Evolutionary conservation across 2,797 vertebrate genomes (phyloP).

Genomic region (Astyanax mexicanus): DNA sequence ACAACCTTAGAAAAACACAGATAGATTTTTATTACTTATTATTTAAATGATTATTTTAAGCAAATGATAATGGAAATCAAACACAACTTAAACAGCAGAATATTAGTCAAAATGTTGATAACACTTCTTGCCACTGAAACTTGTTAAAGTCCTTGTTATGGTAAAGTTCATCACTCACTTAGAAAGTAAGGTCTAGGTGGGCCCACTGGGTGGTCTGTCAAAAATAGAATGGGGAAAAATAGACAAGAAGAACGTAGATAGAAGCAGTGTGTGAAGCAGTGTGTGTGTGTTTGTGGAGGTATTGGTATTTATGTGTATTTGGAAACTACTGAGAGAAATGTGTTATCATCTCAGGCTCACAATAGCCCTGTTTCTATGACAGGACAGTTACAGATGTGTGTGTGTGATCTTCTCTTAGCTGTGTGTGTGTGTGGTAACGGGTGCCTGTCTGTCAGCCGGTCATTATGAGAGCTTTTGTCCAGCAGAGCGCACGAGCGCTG

Average conservation of each 20-base stretch:
- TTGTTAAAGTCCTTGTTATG: too few relatives aligned
- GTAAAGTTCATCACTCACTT: too few relatives aligned
- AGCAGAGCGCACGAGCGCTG: constrained; percentile 68
- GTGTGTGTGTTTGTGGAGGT: not conserved
- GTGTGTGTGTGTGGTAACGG: constrained; percentile 77
- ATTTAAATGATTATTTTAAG: too few relatives aligned
- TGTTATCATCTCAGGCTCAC: constrained; percentile 77
- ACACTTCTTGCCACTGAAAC: too few relatives aligned
- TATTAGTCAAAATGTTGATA: too few relatives aligned
- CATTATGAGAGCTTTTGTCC: constrained; percentile 71
- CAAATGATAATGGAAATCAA: too few relatives aligned
- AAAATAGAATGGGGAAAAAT: constrained; percentile 57
- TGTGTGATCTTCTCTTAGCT: constrained; percentile 73
- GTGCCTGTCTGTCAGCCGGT: constrained; percentile 71
- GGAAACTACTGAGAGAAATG: constrained; percentile 61
- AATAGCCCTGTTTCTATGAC: constrained; percentile 66
- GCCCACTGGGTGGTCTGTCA: too few relatives aligned
- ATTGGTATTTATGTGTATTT: not conserved
- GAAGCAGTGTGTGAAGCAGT: not conserved
- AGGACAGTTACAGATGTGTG: constrained; percentile 77
- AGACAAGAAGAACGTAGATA: constrained; percentile 12
- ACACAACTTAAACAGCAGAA: too few relatives aligned
- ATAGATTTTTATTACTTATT: too few relatives aligned
- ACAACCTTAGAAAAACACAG: too few relatives aligned
- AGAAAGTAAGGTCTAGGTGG: too few relatives aligned